Base-by-base conservation (phyloP, 2,888 invertebrate genomes). In the Sabatieria punctata region DNA sequence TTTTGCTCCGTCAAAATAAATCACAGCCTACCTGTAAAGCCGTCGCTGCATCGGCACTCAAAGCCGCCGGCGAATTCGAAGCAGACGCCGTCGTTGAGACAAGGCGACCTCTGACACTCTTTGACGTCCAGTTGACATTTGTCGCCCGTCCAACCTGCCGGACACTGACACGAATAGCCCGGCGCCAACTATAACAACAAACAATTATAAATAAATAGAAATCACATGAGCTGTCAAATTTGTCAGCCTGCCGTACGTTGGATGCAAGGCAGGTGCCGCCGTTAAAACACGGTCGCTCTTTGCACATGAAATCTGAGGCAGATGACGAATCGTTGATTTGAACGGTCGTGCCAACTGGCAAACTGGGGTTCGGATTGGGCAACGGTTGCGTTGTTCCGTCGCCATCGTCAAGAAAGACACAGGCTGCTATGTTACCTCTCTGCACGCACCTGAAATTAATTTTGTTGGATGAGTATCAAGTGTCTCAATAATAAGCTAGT, bases 101-200 rank as follows among this genome's bases (percentile, higher is more conserved):
- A 91, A 0, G 88, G 86, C 61, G 85, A 83, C 51, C 88, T 84
- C 65, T 83, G 82, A 67, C 91, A 91, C 59, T 88, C 85, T 22
- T 81, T 71, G 45, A 88, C 85, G 59, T 88, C 85, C 61, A 84
- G 80, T 63, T 88, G 84, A 60, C 89, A 89, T 59, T 15, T 30
- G 15, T 11, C 30, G 8, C 30, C 30, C 18, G 22, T 33, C 35
- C 73, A 77, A 50, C 48, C 48, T 22, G 15, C 2, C 6, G 46
- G 26, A 35, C 48, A 48, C 4, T 4, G 13, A 22, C 48, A 48
- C 8, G 2, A 2, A 26, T 33, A 47, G 21, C 19, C 41, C 22
- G 2, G 41, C 24, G 6, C n/a, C 2, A 30, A 8, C 30, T 30
- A 30, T 11, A 8, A 30, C 8, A 30, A 15, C 15, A 30, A 30